A percentile compares a stretch with the other conserved stretches of the same genome.
Evolutionary conservation across 2,797 vertebrate genomes (phyloP).

Genomic region (Silurus aristotelis): DNA sequence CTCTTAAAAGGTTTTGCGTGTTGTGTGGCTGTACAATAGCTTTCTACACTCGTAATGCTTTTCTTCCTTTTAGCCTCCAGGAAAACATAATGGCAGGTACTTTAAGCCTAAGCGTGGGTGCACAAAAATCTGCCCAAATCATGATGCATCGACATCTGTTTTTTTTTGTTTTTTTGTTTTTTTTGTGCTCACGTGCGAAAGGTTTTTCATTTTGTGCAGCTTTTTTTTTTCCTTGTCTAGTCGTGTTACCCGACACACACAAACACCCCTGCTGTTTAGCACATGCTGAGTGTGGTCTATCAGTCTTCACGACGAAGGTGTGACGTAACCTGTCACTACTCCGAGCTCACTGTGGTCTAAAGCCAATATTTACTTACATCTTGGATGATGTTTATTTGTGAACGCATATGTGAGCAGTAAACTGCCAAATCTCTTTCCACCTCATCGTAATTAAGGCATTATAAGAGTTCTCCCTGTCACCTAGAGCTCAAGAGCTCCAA

Average conservation of each 20-base stretch:
- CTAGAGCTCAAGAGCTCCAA: neutral
- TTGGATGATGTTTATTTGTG: neutral
- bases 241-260: neutral
- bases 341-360: conserved; percentile 15
- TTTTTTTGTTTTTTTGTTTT: neutral
- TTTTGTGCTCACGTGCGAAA: neutral
- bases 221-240: conserved; percentile 25
- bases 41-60: neutral
- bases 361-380: conserved; percentile 27
- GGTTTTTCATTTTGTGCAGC: neutral
- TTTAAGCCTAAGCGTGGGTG: neutral
- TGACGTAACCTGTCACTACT: conserved; percentile 6
- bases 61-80: neutral
- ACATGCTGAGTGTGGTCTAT: conserved; percentile 18
- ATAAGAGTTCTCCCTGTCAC: neutral
- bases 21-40: neutral
- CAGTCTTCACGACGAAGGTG: conserved; percentile 11
- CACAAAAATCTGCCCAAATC: neutral
- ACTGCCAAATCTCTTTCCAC: neutral
- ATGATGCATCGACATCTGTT: too few species aligned
- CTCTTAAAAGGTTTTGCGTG: neutral
- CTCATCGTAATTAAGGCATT: neutral
- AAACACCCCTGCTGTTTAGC: conserved; percentile 5
- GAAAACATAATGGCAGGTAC: neutral
- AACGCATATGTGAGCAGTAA: neutral